Conservation (phyloP, 2,113 vertebrate species). For the Centropus unirufus region DNA sequence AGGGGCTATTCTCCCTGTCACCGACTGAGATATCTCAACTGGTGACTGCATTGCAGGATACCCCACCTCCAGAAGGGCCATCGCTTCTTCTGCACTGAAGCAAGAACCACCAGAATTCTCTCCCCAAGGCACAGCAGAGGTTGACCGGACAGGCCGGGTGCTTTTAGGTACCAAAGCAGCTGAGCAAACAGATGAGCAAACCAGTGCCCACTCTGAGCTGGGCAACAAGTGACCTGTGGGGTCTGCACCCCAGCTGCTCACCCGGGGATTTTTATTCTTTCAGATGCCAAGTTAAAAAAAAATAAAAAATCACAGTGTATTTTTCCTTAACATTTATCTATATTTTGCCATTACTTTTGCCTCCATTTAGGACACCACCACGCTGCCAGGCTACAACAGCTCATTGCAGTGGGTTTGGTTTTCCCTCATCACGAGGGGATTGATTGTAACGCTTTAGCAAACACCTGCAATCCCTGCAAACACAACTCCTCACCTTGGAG, state of each 20-base stretch:
- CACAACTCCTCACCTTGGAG: conserved; percentile 85
- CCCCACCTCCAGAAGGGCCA: no score
- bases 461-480: not conserved
- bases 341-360: not conserved
- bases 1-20: no score
- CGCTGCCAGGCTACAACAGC: not conserved
- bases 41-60: no score
- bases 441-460: not conserved
- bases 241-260: not conserved
- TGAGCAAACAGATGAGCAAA: not conserved
- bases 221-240: not conserved
- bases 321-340: not conserved
- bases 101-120: no score
- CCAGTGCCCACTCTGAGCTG: not conserved
- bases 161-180: not conserved
- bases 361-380: not conserved
- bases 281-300: not conserved
- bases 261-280: not conserved
- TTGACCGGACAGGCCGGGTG: no score
- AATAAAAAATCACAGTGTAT: not conserved
- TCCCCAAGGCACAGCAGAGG: no score
- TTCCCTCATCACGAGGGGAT: not conserved
- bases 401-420: not conserved
- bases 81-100: no score
- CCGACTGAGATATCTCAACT: no score